Evolutionary conservation across 2,888 invertebrate species (phyloP).

Genomic region (Zonitis immaculata): DNA sequence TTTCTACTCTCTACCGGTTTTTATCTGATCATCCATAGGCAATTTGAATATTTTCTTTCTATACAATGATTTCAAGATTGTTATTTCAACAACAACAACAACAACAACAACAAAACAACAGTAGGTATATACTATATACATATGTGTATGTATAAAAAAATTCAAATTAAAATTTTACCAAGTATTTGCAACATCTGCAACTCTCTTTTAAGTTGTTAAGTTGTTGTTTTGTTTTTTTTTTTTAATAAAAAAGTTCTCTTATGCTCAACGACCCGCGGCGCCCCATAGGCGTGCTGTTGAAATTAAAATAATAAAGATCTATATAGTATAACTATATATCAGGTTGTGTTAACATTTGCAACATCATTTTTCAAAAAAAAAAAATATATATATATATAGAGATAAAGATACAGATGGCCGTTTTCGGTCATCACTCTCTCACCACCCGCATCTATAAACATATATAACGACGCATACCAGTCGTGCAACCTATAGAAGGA

Average conservation of each 20-base stretch:
- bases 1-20: not conserved
- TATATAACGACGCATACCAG: too few species aligned
- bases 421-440: not conserved
- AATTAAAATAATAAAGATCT: constrained; percentile 21
- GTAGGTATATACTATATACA: too few species aligned
- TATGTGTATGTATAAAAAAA: too few species aligned
- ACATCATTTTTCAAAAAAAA: constrained; percentile 8
- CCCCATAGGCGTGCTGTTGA: constrained; percentile 18
- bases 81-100: not conserved
- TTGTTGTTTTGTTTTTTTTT: too few species aligned
- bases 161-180: not conserved
- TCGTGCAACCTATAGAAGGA: not conserved
- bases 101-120: not conserved
- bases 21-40: not conserved
- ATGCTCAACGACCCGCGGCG: constrained; percentile 14
- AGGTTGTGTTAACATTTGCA: constrained; percentile 9
- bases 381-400: not conserved
- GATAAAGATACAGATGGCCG: not conserved
- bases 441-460: constrained; percentile 5
- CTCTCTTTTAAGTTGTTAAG: too few species aligned
- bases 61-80: not conserved
- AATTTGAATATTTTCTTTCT: not conserved
- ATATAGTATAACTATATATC: constrained; percentile 11
- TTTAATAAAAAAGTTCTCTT: not conserved
- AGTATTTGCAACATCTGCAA: not conserved